These are phyloP conservation scores for Acomys russatus DNA, from an alignment of 2,797 vertebrate genomes.

Conservation along the genomic window DNA sequence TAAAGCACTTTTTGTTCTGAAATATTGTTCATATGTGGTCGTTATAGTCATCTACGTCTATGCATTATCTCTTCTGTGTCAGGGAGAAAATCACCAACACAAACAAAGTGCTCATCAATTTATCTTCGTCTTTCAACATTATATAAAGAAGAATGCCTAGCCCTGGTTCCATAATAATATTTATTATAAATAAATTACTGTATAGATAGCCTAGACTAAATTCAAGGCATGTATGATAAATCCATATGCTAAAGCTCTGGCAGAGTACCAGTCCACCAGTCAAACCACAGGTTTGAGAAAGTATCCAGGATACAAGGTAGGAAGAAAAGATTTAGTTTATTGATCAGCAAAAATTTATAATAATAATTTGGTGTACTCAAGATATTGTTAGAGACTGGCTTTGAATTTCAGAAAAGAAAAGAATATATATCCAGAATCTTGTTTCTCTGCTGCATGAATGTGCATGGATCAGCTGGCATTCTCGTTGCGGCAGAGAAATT, in stretches of 20 bases:
- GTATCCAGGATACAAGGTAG: constrained; percentile 5
- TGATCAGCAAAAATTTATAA: neutral
- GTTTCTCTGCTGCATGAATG: neutral
- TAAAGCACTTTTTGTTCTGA: constrained; percentile 31
- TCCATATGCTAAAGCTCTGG: neutral
- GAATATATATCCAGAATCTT: neutral
- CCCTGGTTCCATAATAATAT: neutral
- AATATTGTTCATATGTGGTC: neutral
- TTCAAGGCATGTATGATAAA: neutral
- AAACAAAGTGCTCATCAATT: constrained; percentile 3
- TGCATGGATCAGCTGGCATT: neutral
- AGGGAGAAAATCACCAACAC: constrained; percentile 18
- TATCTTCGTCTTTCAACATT: constrained; percentile 49
- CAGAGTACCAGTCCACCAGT: constrained; percentile 28
- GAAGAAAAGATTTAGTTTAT: neutral
- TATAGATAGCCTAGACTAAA: constrained; percentile 24
- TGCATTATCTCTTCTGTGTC: neutral
- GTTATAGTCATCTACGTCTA: neutral
- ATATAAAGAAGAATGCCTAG: neutral
- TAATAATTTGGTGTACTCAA: neutral
- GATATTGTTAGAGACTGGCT: neutral
- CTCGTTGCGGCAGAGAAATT: neutral
- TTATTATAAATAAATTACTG: neutral
- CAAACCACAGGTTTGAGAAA: neutral
- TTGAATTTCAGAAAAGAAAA: neutral